These are phyloP conservation scores for Lacanobia oleracea DNA, from an alignment of 2,888 invertebrate genomes.

Conservation along the genomic window DNA sequence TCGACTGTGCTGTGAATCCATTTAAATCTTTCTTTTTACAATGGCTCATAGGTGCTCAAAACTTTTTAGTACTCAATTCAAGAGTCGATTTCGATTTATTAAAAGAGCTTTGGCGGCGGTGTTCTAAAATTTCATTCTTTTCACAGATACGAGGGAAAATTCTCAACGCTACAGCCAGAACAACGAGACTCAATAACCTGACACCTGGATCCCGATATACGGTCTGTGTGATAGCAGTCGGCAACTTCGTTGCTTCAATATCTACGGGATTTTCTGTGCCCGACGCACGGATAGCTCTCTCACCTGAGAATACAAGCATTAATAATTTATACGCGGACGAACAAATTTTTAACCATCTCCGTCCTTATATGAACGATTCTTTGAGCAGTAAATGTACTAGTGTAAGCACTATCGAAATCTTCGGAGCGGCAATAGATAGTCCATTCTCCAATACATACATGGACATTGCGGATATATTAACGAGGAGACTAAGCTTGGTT, in stretches of 20 bases:
- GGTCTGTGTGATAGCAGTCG: conserved; percentile 96
- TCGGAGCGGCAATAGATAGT: conserved; percentile 91
- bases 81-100: conserved; percentile 52
- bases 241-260: conserved; percentile 91
- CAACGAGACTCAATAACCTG: conserved; percentile 94
- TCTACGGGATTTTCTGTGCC: conserved; percentile 84
- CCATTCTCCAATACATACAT: conserved; percentile 92
- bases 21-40: conserved; percentile 85
- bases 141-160: conserved; percentile 94
- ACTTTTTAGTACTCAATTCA: conserved; percentile 70
- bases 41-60: conserved; percentile 74
- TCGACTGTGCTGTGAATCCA: conserved; percentile 82
- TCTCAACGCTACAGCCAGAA: conserved; percentile 93
- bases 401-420: conserved; percentile 93
- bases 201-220: conserved; percentile 95
- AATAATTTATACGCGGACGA: conserved; percentile 90
- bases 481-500: conserved; percentile 95
- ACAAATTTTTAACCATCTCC: conserved; percentile 87
- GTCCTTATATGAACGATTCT: conserved; percentile 91
- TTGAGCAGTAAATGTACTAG: conserved; percentile 94
- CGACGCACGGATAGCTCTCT: conserved; percentile 88
- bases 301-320: conserved; percentile 79
- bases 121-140: conserved; percentile 30
- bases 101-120: not conserved
- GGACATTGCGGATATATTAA: conserved; percentile 94